Evolutionary conservation across 2,797 vertebrate species (phyloP).

Genomic region (Acanthornis magna): DNA sequence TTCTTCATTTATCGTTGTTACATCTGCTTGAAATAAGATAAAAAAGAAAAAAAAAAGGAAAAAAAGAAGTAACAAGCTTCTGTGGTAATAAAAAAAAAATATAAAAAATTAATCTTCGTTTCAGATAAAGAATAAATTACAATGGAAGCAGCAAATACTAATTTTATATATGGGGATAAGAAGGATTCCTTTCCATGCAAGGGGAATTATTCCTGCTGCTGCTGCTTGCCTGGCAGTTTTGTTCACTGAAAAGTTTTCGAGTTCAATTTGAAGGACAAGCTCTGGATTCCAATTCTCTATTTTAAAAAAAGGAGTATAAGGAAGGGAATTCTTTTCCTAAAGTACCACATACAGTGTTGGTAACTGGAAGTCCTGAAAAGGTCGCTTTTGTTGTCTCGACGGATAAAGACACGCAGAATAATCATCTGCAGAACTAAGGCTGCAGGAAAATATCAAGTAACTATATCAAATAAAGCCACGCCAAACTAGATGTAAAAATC

Average conservation of each 20-base stretch:
- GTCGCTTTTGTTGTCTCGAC: constrained; percentile 8
- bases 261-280: neutral
- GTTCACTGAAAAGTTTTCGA: neutral
- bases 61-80: neutral
- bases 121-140: neutral
- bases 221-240: constrained; percentile 15
- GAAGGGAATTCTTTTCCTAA: constrained; percentile 35
- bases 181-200: neutral
- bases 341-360: constrained; percentile 35
- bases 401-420: constrained; percentile 5
- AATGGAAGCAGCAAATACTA: neutral
- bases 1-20: neutral
- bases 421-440: neutral
- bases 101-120: neutral
- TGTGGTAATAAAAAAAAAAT: neutral
- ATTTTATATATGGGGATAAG: neutral
- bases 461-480: neutral
- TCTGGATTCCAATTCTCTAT: neutral
- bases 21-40: neutral
- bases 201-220: neutral
- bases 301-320: neutral
- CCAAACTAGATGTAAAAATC: neutral
- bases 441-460: neutral
- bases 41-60: neutral
- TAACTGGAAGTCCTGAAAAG: constrained; percentile 47